Evolutionary conservation across 2,888 invertebrate genomes (phyloP).

Genomic region (Drosophila anomalipes): DNA sequence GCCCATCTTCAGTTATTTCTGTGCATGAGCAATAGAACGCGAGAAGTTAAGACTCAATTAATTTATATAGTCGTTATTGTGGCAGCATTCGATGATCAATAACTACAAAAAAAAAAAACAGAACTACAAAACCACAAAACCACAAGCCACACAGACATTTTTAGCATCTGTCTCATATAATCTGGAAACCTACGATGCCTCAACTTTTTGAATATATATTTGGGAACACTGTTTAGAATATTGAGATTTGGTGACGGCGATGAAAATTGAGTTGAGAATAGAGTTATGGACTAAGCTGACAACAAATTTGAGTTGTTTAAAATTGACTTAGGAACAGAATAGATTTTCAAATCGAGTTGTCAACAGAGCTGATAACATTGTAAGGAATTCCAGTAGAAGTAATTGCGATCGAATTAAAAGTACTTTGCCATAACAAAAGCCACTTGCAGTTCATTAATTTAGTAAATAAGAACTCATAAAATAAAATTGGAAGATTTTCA

Average conservation of each 20-base stretch:
- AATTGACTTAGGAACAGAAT: too few relatives aligned
- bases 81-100: slow-evolving; percentile 29
- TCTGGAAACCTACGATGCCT: not conserved
- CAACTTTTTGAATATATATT: not conserved
- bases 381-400: too few relatives aligned
- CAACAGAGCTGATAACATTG: too few relatives aligned
- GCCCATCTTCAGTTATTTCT: slow-evolving; percentile 14
- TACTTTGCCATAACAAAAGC: not conserved
- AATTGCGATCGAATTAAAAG: not conserved
- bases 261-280: not conserved
- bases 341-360: too few relatives aligned
- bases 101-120: slow-evolving; percentile 29
- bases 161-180: slow-evolving; percentile 25
- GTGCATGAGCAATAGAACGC: slow-evolving; percentile 6
- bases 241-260: not conserved
- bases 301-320: not conserved
- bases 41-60: slow-evolving; percentile 23
- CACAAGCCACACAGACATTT: slow-evolving; percentile 44
- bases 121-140: slow-evolving; percentile 16
- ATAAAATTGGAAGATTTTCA: not conserved
- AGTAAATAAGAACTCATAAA: not conserved
- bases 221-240: not conserved
- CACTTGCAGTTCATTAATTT: not conserved
- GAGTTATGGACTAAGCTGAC: not conserved
- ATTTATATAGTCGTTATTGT: slow-evolving; percentile 41